Evolutionary conservation across 2,888 invertebrate species (phyloP).

Genomic region (Sinohyriopsis cumingii): DNA sequence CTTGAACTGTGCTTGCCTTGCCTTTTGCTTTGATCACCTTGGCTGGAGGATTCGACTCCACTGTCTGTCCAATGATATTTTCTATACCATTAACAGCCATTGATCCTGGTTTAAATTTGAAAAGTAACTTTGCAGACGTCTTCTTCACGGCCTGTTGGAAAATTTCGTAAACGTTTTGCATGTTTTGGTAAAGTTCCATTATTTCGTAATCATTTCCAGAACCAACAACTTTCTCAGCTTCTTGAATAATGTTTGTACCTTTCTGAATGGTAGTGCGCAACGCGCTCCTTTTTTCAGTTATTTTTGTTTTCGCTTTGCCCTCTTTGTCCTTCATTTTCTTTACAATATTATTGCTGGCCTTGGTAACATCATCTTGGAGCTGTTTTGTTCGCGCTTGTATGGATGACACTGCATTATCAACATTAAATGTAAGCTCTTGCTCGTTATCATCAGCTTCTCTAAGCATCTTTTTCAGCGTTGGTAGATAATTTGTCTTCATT

Average conservation of each 20-base stretch:
- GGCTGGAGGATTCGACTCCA: neutral
- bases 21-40: neutral
- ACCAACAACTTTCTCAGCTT: slow-evolving; percentile 30
- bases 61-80: too few relatives aligned
- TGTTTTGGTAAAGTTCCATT: slow-evolving; percentile 32
- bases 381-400: slow-evolving; percentile 26
- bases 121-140: too few relatives aligned
- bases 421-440: slow-evolving; percentile 21
- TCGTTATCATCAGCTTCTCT: slow-evolving; percentile 30
- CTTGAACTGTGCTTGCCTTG: slow-evolving; percentile 12
- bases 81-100: too few relatives aligned
- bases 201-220: slow-evolving; percentile 35
- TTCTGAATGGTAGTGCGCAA: slow-evolving; percentile 20
- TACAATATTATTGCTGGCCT: slow-evolving; percentile 25
- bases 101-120: too few relatives aligned
- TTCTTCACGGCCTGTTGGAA: too few relatives aligned
- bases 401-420: slow-evolving; percentile 29
- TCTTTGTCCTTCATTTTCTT: slow-evolving; percentile 26
- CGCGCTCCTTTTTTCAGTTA: slow-evolving; percentile 19
- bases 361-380: slow-evolving; percentile 33
- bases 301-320: slow-evolving; percentile 13
- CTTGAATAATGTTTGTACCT: slow-evolving; percentile 24
- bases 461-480: slow-evolving; percentile 30
- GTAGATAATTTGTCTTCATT: slow-evolving; percentile 29
- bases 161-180: too few relatives aligned